A percentile compares a stretch with the other conserved stretches of the same genome.
These are phyloP conservation scores for Meloidogyne chitwoodi DNA, from an alignment of 1,140 invertebrate species.

Conservation along the genomic window DNA sequence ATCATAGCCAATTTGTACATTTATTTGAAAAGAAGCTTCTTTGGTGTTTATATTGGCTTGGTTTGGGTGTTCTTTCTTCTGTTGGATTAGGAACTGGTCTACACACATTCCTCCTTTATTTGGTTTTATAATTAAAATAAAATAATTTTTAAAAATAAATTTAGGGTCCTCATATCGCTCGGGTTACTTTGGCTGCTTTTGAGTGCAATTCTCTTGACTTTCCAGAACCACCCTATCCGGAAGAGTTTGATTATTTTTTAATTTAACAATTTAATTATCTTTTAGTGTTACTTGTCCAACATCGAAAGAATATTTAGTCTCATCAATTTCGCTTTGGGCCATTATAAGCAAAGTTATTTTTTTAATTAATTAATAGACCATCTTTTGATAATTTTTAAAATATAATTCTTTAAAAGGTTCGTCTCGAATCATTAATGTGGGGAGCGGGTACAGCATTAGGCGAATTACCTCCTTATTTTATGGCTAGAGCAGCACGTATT, in stretches of 20 bases:
- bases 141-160: not conserved
- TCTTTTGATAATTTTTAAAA: too few species aligned
- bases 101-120: slow-evolving; percentile 93
- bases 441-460: slow-evolving; percentile 91
- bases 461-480: slow-evolving; percentile 91
- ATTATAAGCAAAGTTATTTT: slow-evolving; percentile 79
- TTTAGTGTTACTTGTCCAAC: slow-evolving; percentile 63
- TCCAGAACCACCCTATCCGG: slow-evolving; percentile 72
- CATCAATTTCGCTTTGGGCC: slow-evolving; percentile 68
- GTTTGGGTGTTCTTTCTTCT: slow-evolving; percentile 88
- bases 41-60: slow-evolving; percentile 88
- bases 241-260: slow-evolving; percentile 66
- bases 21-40: slow-evolving; percentile 62
- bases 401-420: slow-evolving; percentile 64
- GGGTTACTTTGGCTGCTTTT: slow-evolving; percentile 94
- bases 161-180: slow-evolving; percentile 67
- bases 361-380: not conserved
- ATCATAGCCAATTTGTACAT: slow-evolving; percentile 43
- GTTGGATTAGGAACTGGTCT: slow-evolving; percentile 94
- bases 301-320: not conserved
- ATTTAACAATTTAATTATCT: slow-evolving; percentile 13
- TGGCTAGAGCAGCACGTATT: slow-evolving; percentile 75
- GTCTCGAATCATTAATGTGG: slow-evolving; percentile 96
- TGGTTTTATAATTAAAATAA: slow-evolving; percentile 63
- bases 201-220: slow-evolving; percentile 91